Conservation (phyloP, 2,888 invertebrate genomes). For the Caenorhabditis sp. region DNA sequence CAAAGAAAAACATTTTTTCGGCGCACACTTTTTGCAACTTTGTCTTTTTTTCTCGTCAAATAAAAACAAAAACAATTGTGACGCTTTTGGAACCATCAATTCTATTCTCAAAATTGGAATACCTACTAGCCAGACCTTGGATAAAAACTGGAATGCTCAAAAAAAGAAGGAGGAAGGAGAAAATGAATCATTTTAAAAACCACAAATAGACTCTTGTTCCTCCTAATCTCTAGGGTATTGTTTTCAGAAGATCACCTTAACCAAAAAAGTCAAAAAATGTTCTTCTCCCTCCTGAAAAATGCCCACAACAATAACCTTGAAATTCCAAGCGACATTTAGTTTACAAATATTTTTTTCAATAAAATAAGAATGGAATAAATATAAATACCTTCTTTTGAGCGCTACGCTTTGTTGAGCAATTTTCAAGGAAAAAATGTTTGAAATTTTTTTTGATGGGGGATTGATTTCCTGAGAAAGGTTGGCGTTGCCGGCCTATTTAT, state of each 20-base stretch:
- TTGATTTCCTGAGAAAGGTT: no score
- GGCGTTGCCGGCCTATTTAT: no score
- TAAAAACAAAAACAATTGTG: background rate
- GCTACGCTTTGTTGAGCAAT: background rate
- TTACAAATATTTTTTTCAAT: background rate
- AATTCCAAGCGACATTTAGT: background rate
- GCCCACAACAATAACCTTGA: background rate
- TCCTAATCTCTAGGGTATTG: no score
- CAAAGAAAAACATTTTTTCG: background rate
- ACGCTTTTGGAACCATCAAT: background rate
- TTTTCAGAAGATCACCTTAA: no score
- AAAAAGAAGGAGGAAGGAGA: no score
- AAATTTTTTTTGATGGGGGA: background rate
- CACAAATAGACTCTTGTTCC: no score
- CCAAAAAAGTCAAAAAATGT: no score
- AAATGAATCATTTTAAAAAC: no score
- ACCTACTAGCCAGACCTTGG: no score
- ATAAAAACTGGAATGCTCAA: no score
- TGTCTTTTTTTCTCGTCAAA: background rate
- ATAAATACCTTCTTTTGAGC: background rate
- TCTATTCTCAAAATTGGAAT: no score
- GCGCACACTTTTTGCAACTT: background rate
- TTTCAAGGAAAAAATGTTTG: background rate
- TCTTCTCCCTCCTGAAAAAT: no score
- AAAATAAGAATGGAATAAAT: background rate